These are phyloP conservation scores for Erannis defoliaria DNA, from an alignment of 2,888 invertebrate species.

Conservation along the genomic window DNA sequence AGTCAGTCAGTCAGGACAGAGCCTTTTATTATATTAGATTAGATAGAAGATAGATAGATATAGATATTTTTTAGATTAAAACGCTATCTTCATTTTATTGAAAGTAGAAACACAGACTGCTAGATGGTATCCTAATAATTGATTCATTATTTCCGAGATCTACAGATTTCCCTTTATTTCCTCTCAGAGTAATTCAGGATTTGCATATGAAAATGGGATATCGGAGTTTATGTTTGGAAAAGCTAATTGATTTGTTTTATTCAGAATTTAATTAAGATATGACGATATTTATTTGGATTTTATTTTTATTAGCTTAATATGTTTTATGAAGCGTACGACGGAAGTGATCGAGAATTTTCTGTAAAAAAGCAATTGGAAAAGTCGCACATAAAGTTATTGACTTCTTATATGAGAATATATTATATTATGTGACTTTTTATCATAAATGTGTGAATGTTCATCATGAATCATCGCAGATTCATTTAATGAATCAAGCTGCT, in stretches of 20 bases:
- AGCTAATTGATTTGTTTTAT: constrained; percentile 18
- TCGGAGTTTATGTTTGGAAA: constrained; percentile 11
- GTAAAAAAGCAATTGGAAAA: not conserved
- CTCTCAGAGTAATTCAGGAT: not conserved
- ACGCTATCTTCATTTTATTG: not conserved
- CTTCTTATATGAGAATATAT: too few species aligned
- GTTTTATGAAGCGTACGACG: not conserved
- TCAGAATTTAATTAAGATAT: not conserved
- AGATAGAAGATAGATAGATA: too few species aligned
- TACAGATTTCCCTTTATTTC: constrained; percentile 1
- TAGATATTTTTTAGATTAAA: not conserved
- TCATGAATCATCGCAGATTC: too few species aligned
- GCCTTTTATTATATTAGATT: too few species aligned
- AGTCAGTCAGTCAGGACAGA: too few species aligned
- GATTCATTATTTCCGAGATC: constrained; percentile 13
- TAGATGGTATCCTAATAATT: constrained; percentile 3
- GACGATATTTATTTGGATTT: not conserved
- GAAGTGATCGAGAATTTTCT: not conserved
- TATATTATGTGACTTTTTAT: too few species aligned
- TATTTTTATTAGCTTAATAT: not conserved
- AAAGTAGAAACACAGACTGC: not conserved
- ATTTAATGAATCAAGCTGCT: too few species aligned
- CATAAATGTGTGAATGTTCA: too few species aligned
- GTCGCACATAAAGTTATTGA: not conserved
- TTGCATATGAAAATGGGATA: constrained; percentile 16